Base-by-base conservation (phyloP, 2,113 vertebrate genomes). In the Pygoscelis adeliae region DNA sequence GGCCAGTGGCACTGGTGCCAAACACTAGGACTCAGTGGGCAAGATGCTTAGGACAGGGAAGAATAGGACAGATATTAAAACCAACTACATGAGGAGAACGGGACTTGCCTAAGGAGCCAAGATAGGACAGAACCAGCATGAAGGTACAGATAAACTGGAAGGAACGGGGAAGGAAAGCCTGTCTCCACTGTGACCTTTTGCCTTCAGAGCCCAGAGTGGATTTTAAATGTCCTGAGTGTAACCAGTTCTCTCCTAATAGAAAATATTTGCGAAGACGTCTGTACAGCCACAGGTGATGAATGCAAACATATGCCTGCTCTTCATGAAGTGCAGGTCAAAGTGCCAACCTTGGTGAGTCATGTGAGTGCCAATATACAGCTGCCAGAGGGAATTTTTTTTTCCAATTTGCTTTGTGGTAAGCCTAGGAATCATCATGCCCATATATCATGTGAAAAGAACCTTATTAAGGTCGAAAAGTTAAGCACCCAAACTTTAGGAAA, bases 391-490 rank as follows among this genome's bases (percentile, higher is more conserved):
- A 18, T 52, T 32, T 66, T 36, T 89, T 78, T 78, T 72, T 40
- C 74, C 61, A 32, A 1, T 93, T 92, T 94, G 73, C 62, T 93
- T 83, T 96, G 90, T 87, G 92, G 93, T 69, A 91, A 93, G 53
- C 56, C 56, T 49, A 85, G 87, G 84, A 80, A 85, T n/a, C 15
- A 1, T 50, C 47, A 59, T 95, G 56, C 30, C 44, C 58, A 46
- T 87, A 61, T 56, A 85, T 40, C 65, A 69, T 71, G 25, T 85
- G 62, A 90, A 96, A 95, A 96, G 36, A 87, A 72, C 70, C 16
- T 91, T 95, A 91, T 76, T 91, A 93, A 90, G 90, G 97, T 95
- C 46, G 27, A 94, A 95, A 93, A 94, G 93, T 94, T 95, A 96
- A 97, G 90, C 71, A 72, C 49, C 8, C 82, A 72, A 83, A 70